Conservation (phyloP, 2,113 vertebrate genomes). For the Sprattus sprattus region DNA sequence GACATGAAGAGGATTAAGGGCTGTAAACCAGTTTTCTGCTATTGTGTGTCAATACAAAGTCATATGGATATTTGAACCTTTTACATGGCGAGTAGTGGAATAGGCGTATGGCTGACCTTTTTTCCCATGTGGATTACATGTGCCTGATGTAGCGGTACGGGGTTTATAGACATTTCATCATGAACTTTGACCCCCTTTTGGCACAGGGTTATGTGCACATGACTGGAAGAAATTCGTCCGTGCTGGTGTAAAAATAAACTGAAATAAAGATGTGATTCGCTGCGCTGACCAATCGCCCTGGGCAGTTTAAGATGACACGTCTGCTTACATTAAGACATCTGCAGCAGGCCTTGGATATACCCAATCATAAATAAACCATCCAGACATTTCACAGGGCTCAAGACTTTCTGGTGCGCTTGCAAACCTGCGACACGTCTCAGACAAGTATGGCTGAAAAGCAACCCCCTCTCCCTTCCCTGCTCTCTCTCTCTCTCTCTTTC, state of each 20-base stretch:
- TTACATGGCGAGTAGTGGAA: background rate
- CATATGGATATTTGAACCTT: slow-evolving; percentile 7
- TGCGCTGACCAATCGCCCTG: background rate
- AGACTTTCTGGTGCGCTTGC: background rate
- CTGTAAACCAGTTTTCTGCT: background rate
- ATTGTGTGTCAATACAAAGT: background rate
- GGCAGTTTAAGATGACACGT: background rate
- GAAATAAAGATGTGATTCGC: background rate
- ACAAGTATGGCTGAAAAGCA: background rate
- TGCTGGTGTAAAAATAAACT: background rate
- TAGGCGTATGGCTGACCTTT: background rate
- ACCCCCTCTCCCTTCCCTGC: background rate
- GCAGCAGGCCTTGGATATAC: background rate
- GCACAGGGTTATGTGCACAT: background rate
- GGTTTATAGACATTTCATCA: background rate
- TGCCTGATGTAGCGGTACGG: background rate
- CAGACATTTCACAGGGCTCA: background rate
- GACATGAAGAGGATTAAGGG: background rate
- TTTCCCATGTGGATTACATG: background rate
- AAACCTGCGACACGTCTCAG: background rate
- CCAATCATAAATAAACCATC: background rate
- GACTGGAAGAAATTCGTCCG: background rate
- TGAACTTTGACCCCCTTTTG: background rate
- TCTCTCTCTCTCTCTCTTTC: background rate
- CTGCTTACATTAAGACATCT: background rate